Percentiles rank a stretch among this genome's conserved stretches.
These are phyloP conservation scores for Lepidurus packardi DNA, from an alignment of 1,140 invertebrate genomes.

Conservation along the genomic window DNA sequence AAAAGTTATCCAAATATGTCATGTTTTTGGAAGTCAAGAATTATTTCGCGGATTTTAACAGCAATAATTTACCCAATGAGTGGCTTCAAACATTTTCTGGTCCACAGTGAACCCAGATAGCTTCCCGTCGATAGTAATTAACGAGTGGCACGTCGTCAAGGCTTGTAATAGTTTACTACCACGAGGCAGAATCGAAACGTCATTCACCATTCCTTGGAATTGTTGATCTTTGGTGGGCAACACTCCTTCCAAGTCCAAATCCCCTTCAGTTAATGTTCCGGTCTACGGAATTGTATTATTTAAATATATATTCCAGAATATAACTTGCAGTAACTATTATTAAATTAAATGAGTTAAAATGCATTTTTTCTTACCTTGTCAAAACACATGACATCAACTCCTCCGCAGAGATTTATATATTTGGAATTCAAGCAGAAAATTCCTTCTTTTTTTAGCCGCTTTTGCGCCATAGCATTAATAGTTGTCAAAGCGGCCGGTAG, in stretches of 20 bases:
- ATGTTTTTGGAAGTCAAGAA: too few relatives aligned
- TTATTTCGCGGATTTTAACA: too few relatives aligned
- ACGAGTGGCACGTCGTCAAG: constrained; percentile 42
- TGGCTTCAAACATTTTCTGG: constrained; percentile 41
- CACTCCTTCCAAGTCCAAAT: constrained; percentile 42
- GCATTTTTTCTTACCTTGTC: constrained; percentile 48
- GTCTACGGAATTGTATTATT: constrained; percentile 39
- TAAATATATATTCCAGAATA: background rate
- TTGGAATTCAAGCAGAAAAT: constrained; percentile 53
- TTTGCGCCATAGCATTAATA: constrained; percentile 52
- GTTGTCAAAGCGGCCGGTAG: constrained; percentile 52
- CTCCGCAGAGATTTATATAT: constrained; percentile 50
- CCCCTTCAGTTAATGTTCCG: constrained; percentile 44
- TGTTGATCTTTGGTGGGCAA: constrained; percentile 35
- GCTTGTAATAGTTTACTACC: constrained; percentile 34
- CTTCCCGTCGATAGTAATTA: constrained; percentile 40
- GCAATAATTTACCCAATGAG: constrained; percentile 37
- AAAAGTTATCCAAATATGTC: background rate
- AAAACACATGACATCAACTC: constrained; percentile 52
- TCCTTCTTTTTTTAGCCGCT: constrained; percentile 45
- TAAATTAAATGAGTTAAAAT: background rate
- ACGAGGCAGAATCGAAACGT: constrained; percentile 35
- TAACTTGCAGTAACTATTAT: background rate
- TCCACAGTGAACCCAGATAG: constrained; percentile 41
- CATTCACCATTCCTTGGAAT: constrained; percentile 29